Evolutionary conservation across 2,888 invertebrate genomes (phyloP), one percentile per base, ranked within the genome.

Genomic region (Hedya salicella): DNA sequence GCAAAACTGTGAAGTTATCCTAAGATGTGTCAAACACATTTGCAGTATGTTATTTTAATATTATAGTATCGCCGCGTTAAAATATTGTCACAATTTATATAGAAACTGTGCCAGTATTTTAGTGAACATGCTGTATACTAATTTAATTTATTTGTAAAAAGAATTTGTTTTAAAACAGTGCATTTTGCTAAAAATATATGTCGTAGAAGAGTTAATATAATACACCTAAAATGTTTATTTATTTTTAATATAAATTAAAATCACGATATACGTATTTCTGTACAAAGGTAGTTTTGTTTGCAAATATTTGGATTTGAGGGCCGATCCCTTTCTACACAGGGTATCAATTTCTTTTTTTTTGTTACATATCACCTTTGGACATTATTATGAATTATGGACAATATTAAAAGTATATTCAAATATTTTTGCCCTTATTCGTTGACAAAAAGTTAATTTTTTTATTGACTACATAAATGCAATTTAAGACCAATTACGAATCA

Each of bases 301-400:
- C 25, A 16, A 44, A 11, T 6, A 25, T 56, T 69, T 73, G 67
- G 66, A 71, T 73, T 70, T 62, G 63, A 75, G 76, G 77, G 75
- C 71, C 69, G 64, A 68, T 73, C 73, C 80, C 77, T 78, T 78
- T 74, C 74, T 72, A 75, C 80, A 86, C 87, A 88, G 88, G 88
- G 88, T 88, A 88, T 83, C 76, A 75, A 71, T 59, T 81, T 82
- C 78, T 67, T 69, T 83, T 80, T 62, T 74, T 77, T 70, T 62
- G 65, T 73, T 74, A 73, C 16, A 68, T 67, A 69, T 73, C 71
- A 73, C 72, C 69, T 62, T 79, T 86, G 74, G 75, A 79, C 44
- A 32, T 46, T 44, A 57, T 57, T 79, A 81, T 80, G 76, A 82
- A 83, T 78, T 83, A 82, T 82, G 78, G 87, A 88, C 87, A 88